Conservation (phyloP, 2,113 vertebrate genomes). For the Acanthisitta chloris region DNA sequence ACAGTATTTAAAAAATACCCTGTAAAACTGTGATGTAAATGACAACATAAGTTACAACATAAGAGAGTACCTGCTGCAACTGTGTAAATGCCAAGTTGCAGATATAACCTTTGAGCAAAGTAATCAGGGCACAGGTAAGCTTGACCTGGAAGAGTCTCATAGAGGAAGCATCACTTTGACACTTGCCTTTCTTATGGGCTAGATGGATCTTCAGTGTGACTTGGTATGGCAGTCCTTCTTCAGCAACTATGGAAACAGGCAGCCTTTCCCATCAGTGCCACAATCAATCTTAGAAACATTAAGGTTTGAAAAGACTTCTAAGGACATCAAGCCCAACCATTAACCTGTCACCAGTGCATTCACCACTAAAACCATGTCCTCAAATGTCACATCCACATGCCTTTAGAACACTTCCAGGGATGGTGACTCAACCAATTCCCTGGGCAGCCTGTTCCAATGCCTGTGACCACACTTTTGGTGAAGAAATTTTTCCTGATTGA, state of each 20-base stretch:
- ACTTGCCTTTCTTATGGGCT: neutral
- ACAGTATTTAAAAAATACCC: neutral
- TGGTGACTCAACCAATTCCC: no score
- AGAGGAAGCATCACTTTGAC: neutral
- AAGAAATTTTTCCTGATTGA: neutral
- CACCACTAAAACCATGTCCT: no score
- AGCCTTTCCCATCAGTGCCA: no score
- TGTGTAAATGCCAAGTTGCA: fast-evolving
- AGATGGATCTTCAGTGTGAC: neutral
- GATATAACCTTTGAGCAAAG: neutral
- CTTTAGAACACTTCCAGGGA: no score
- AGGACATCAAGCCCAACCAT: no score
- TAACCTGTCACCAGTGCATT: no score
- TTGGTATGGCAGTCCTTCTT: fast-evolving
- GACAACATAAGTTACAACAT: fast-evolving
- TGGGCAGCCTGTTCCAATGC: no score
- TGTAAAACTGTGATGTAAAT: neutral
- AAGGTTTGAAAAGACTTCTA: no score
- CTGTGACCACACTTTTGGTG: neutral
- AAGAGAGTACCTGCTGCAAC: neutral
- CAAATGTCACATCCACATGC: no score
- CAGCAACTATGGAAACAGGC: no score
- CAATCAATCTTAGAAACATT: no score
- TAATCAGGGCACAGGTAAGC: neutral
- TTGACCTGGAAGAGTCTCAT: neutral